Evolutionary conservation across 2,888 invertebrate genomes (phyloP).

Genomic region (Electrophaes corylata): DNA sequence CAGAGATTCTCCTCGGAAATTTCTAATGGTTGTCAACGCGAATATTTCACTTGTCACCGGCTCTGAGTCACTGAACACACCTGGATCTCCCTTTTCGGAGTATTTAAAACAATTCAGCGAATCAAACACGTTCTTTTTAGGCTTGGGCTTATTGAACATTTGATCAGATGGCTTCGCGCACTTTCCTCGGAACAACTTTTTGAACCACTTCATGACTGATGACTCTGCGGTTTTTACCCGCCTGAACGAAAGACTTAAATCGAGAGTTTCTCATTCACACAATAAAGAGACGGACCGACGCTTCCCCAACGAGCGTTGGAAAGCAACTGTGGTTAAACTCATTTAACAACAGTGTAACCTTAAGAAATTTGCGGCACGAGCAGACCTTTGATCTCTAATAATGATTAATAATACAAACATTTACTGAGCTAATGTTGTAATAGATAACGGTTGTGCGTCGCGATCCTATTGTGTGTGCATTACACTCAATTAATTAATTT

Average conservation of each 20-base stretch:
- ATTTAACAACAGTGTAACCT: conserved; percentile 40
- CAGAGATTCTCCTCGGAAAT: conserved; percentile 65
- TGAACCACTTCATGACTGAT: conserved; percentile 87
- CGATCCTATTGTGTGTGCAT: conserved; percentile 73
- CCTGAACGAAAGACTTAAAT: conserved; percentile 85
- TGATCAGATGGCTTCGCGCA: conserved; percentile 71
- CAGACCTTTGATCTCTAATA: conserved; percentile 75
- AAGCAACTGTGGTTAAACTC: conserved; percentile 53
- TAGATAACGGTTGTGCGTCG: conserved; percentile 67
- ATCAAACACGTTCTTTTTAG: conserved; percentile 49
- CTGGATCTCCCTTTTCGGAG: conserved; percentile 36
- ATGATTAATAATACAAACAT: conserved; percentile 66
- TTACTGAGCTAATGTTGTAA: conserved; percentile 67
- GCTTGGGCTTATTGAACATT: conserved; percentile 40
- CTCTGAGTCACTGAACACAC: conserved; percentile 44
- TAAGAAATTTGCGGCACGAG: conserved; percentile 69
- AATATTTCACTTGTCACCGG: conserved; percentile 55
- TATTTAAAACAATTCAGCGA: conserved; percentile 42
- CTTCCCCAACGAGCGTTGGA: conserved; percentile 50
- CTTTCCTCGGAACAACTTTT: conserved; percentile 85
- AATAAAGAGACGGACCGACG: conserved; percentile 50
- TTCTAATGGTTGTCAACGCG: conserved; percentile 69
- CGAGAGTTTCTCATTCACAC: conserved; percentile 85
- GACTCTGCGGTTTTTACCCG: conserved; percentile 85
- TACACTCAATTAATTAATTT: conserved; percentile 66